Evolutionary conservation across 2,113 vertebrate genomes (phyloP), one percentile per base, ranked within the genome.

Genomic region (Chunga burmeisteri): DNA sequence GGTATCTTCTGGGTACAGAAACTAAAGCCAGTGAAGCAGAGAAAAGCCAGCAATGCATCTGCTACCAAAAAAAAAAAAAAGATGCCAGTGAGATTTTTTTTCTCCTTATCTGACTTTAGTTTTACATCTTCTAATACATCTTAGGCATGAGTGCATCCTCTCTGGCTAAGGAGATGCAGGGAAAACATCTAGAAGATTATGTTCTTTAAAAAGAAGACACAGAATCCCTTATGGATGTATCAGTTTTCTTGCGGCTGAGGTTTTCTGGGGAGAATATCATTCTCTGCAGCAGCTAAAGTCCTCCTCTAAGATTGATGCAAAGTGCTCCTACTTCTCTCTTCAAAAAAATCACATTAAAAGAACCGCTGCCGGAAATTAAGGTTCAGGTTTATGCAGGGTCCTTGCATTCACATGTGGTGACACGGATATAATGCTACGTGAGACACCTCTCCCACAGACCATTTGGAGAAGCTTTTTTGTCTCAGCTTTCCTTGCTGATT

Each of bases 1-100:
- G 38, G 62, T 83, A 75, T 92, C 38, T 86, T 71, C 55, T 72
- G 68, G 75, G 42, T 73, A 88, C 58, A 94, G 65, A 91, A 82
- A 36, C 9, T 10, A 21, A 95, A 94, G 79, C 23, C 83, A 95
- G 61, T 1, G 17, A 94, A 94, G 74, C 61, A 84, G 66, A 91
- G 83, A 93, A 97, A 96, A 89, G 34, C 10, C 30, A 92, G 62
- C 63, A 94, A 52, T 59, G n/a, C 75, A 79, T 66, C 81, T 88
- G 81, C 77, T 75, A 67, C 23, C n/a, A 36, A 59, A 83, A 58
- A 52, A 65, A 70, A 53, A 65, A 77, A 88, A 44, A 36, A 23
- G 78, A 93, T 79, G 71, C 74, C 71, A 73, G 20, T 5, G 75
- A 95, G 32, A 83, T 61, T 73, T 94, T 93, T 74, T 88, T 86